Evolutionary conservation across 1,140 invertebrate genomes (phyloP).

Genomic region (Drosophila bocqueti): DNA sequence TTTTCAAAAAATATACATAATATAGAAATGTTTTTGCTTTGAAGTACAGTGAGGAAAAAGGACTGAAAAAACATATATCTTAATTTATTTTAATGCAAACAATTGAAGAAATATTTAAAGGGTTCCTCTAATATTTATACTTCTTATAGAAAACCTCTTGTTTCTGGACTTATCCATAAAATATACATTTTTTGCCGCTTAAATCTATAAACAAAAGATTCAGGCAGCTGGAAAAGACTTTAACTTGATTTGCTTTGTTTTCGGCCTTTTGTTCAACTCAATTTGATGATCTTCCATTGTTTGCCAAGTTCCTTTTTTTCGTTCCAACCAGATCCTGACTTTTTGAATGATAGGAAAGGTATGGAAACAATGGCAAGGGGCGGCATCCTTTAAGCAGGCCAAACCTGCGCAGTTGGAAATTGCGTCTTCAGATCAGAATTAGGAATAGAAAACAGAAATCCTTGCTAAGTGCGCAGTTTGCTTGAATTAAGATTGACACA

Average conservation of each 20-base stretch:
- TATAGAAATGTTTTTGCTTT: not conserved
- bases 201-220: constrained; percentile 19
- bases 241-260: constrained; percentile 32
- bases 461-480: constrained; percentile 60
- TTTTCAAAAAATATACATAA: not conserved
- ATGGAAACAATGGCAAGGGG: constrained; percentile 1
- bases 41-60: not conserved
- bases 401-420: constrained; percentile 68
- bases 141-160: not conserved
- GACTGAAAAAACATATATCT: not conserved
- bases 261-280: constrained; percentile 7
- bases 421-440: constrained; percentile 46
- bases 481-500: constrained; percentile 20
- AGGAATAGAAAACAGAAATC: not conserved
- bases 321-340: constrained; percentile 51
- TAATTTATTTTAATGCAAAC: too few relatives aligned
- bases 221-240: constrained; percentile 40
- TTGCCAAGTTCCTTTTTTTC: not conserved
- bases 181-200: not conserved
- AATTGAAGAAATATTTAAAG: not conserved
- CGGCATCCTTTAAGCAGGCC: constrained; percentile 20
- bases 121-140: not conserved
- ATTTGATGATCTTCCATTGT: constrained; percentile 35
- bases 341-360: constrained; percentile 26
- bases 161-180: not conserved